A percentile compares a stretch with the other conserved stretches of the same genome.
Evolutionary conservation across 2,797 vertebrate species (phyloP).

Genomic region (Pipistrellus pipistrellus): DNA sequence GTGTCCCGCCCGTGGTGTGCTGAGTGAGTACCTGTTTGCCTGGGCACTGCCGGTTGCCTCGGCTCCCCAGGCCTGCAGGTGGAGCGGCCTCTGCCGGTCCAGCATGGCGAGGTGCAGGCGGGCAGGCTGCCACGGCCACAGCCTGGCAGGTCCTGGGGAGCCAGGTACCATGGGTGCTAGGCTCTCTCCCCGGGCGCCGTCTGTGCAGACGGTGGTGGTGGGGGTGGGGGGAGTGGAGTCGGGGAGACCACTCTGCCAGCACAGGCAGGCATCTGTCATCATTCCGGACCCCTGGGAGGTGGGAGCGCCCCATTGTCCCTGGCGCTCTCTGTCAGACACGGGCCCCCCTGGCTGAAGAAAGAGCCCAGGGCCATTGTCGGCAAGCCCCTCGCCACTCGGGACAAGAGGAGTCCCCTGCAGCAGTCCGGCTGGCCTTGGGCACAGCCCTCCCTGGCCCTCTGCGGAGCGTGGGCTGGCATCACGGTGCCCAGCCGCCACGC

Average conservation of each 20-base stretch:
- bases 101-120: not conserved
- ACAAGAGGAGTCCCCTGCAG: not conserved
- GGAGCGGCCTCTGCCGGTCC: not conserved
- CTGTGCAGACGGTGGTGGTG: not conserved
- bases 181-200: not conserved
- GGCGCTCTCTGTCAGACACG: not conserved
- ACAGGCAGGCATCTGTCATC: not conserved
- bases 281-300: fast-evolving
- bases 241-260: not conserved
- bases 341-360: not conserved
- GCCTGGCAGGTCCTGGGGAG: not conserved
- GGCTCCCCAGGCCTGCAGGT: not conserved
- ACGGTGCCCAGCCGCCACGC: too few species aligned
- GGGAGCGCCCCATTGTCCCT: not conserved
- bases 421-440: not conserved
- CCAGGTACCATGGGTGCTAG: not conserved
- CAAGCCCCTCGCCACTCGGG: not conserved
- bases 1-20: not conserved
- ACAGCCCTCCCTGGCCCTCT: not conserved
- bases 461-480: not conserved
- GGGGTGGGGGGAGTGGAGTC: not conserved
- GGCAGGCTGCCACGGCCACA: constrained; percentile 46
- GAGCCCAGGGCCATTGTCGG: not conserved
- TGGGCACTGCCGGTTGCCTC: not conserved
- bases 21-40: not conserved